A percentile compares a stretch with the other conserved stretches of the same genome.
Evolutionary conservation across 2,888 invertebrate genomes (phyloP).

Genomic region (Lobophora halterata): DNA sequence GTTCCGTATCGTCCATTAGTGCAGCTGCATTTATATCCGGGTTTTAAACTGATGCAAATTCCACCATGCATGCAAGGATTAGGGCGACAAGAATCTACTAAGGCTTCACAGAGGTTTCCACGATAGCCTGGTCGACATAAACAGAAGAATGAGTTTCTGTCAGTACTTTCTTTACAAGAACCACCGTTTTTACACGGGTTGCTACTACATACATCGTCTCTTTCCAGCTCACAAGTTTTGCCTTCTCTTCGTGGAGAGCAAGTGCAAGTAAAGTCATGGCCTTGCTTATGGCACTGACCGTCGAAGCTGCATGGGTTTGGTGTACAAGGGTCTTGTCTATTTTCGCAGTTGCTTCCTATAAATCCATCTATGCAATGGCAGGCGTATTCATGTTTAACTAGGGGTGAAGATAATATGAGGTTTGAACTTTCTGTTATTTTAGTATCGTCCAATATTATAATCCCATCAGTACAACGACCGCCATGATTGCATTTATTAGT

Average conservation of each 20-base stretch:
- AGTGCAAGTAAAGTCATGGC: constrained; percentile 90
- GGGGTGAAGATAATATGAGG: constrained; percentile 91
- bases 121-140: constrained; percentile 94
- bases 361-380: constrained; percentile 93
- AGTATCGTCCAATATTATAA: constrained; percentile 84
- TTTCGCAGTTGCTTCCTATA: constrained; percentile 90
- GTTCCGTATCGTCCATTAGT: constrained; percentile 93
- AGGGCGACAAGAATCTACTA: constrained; percentile 93
- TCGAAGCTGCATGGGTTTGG: constrained; percentile 93
- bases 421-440: constrained; percentile 90
- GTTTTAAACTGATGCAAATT: constrained; percentile 92
- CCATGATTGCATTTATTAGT: constrained; percentile 88
- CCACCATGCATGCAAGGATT: constrained; percentile 97
- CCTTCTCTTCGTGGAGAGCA: constrained; percentile 91
- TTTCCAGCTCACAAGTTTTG: constrained; percentile 90
- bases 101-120: constrained; percentile 93
- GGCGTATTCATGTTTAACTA: constrained; percentile 87
- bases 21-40: constrained; percentile 93
- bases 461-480: constrained; percentile 87
- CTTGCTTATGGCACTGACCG: constrained; percentile 91
- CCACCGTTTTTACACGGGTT: constrained; percentile 96
- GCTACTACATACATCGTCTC: constrained; percentile 90
- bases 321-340: constrained; percentile 93
- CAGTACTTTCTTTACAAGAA: constrained; percentile 93
- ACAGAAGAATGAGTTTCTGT: constrained; percentile 94